Base-by-base conservation (phyloP, 2,888 invertebrate genomes). In the Amiota mariae region DNA sequence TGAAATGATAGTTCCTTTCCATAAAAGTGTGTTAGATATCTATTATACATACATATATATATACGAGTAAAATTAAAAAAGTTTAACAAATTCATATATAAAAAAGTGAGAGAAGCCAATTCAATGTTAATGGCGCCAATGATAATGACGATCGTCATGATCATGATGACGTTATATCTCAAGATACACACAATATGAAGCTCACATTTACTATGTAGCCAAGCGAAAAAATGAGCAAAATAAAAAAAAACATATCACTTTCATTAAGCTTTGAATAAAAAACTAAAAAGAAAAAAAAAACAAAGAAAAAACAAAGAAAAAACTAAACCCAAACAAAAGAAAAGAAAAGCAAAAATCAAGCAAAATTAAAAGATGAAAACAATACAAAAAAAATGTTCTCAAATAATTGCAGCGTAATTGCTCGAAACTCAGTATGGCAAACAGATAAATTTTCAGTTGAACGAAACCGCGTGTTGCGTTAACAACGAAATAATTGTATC, bases 401-500 rank as follows among this genome's bases (percentile, higher is more conserved):
- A 36, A 13, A 68, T 54, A 68, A 68, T 68, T 68, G 67, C 67
- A 67, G 51, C 8, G 64, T 47, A 67, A 59, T 59, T 59, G 57
- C 20, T 15, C 57, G 18, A 18, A 59, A 59, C 18, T 59, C 36
- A 36, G 36, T 36, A 6, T 36, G 36, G 36, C 36, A 36, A 36
- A 36, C 8, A 36, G 36, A 36, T 36, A 36, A 71, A 78, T 79
- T 78, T 72, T 70, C 63, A 49, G 70, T 75, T 71, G 64, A 72
- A 54, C 79, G 48, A 67, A 66, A 49, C 71, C 64, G 70, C 67
- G 51, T 68, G 54, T 24, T 51, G 49, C 51, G 36, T 36, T 36
- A 36, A 36, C 36, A 36, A 36, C 36, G 36, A 36, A 36, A 36
- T 36, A 36, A 36, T 36, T 36, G 36, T 36, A 36, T 36, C 3